Percentiles rank a stretch among this genome's conserved stretches.
These are phyloP conservation scores for Lophura nycthemera DNA, from an alignment of 2,113 vertebrate genomes.

Conservation along the genomic window DNA sequence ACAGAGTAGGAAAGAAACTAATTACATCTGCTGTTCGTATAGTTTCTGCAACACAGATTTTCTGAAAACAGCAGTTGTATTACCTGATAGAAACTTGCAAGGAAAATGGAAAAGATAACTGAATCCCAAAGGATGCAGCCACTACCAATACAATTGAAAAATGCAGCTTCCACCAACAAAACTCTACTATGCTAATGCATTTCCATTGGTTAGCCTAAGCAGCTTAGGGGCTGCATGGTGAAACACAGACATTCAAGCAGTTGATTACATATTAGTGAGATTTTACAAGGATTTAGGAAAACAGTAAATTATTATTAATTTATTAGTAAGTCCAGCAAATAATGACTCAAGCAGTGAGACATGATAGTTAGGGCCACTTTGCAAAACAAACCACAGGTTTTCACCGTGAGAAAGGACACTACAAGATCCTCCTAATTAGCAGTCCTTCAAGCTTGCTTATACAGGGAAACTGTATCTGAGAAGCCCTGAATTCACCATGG, in stretches of 20 bases:
- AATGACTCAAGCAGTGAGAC: neutral
- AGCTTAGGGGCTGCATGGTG: neutral
- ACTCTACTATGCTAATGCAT: neutral
- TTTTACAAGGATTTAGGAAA: neutral
- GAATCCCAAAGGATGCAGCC: neutral
- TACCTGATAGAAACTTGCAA: neutral
- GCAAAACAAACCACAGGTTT: neutral
- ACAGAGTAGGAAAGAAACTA: neutral
- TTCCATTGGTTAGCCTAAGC: neutral
- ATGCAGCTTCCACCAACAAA: neutral
- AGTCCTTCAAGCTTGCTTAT: neutral
- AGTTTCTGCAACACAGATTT: neutral
- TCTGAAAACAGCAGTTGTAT: neutral
- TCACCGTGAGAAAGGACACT: fast-evolving
- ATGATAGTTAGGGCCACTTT: neutral
- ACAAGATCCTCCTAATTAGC: neutral
- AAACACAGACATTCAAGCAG: neutral
- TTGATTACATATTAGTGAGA: neutral
- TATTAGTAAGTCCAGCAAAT: neutral
- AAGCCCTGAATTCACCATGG: neutral
- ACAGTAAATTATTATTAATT: too few species aligned
- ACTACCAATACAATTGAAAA: neutral
- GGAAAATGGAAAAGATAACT: neutral
- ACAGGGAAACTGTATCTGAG: neutral
- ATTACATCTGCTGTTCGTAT: neutral